Evolutionary conservation across 2,797 vertebrate genomes (phyloP), one percentile per base, ranked within the genome.

Genomic region (Notolepis coatsorum): DNA sequence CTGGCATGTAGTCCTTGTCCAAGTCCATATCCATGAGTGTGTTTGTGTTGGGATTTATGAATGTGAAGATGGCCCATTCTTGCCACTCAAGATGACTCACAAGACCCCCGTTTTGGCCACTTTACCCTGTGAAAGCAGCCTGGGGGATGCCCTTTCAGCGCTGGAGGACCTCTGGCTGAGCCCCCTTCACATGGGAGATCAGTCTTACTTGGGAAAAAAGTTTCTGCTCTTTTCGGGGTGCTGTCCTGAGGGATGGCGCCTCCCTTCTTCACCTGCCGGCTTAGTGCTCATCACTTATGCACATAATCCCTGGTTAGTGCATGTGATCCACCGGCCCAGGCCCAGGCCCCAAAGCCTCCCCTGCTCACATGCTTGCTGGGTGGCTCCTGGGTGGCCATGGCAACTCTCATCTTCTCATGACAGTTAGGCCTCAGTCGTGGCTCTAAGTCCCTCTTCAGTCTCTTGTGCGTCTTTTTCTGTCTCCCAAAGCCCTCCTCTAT

Each of bases 221-320:
- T 82, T 67, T 65, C 68, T 63, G 68, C 63, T 87, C 75, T 78
- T 83, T 72, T 67, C 71, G 61, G 31, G 63, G 76, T 71, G 87
- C 77, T 77, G 79, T 88, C 87, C 87, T 81, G 71, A 80, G 71
- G 73, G 81, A 85, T 77, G 81, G 67, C 23, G 64, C 82, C 77
- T 88, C 83, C 74, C 86, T 86, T 75, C 88, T 87, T 91, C 94
- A 96, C 94, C 95, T 95, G 94, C 94, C 93, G 91, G 91, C 94
- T 94, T 93, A 92, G 80, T 48, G 84, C 90, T 95, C 95, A 96
- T 96, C 95, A 94, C 95, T 96, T 96, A 96, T 95, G 95, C 94
- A 90, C 85, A 90, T 95, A 96, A 96, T 96, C 95, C 94, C 88
- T 84, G 71, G 89, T 92, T 89, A 84, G 81, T 89, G 90, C 89